Conservation (phyloP, 2,888 invertebrate genomes). For the Nineta flava region DNA sequence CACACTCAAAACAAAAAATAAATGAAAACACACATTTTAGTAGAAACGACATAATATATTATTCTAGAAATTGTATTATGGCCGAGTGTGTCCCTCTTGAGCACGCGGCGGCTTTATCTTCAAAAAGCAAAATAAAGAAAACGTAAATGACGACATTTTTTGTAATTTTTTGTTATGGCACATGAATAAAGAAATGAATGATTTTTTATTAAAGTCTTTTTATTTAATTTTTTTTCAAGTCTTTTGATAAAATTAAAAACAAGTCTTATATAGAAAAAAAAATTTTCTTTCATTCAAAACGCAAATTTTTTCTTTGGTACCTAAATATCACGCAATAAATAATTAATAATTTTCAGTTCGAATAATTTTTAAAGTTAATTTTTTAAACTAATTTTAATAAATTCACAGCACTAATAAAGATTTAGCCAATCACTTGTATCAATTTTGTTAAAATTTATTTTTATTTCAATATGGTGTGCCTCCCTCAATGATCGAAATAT, state of each 20-base stretch:
- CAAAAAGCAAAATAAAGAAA: too few species aligned
- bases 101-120: constrained; percentile 5
- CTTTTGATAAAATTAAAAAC: constrained; percentile 5
- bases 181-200: constrained; percentile 6
- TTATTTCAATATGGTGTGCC: constrained; percentile 5
- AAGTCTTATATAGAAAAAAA: constrained; percentile 8
- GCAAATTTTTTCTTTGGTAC: constrained; percentile 8
- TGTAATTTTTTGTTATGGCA: constrained; percentile 6
- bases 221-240: constrained; percentile 2
- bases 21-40: background rate
- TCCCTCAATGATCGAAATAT: constrained; percentile 7
- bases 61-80: background rate
- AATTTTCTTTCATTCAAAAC: constrained; percentile 3
- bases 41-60: background rate
- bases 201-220: constrained; percentile 7
- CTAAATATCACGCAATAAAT: constrained; percentile 8
- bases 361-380: constrained; percentile 6
- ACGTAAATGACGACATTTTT: background rate
- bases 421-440: constrained; percentile 7
- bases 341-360: constrained; percentile 5
- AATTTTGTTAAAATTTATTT: too few species aligned
- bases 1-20: too few species aligned
- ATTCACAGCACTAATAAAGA: constrained; percentile 9
- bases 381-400: constrained; percentile 6
- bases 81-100: constrained; percentile 1